Conservation (phyloP, 2,888 invertebrate species). For the Nomada ferruginata region DNA sequence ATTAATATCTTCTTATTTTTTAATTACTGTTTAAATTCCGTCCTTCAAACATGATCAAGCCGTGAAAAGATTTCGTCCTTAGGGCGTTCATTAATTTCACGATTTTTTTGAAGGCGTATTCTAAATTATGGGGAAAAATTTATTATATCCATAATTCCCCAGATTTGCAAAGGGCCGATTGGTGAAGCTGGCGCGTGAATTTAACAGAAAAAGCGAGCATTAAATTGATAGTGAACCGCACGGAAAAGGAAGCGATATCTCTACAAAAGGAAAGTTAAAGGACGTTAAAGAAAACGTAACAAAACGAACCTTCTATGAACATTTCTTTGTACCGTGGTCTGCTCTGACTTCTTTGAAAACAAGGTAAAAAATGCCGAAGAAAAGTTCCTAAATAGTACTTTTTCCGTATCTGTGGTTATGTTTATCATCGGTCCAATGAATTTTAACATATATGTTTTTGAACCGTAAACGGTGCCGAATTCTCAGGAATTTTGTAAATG, state of each 20-base stretch:
- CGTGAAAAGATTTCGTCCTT: neutral
- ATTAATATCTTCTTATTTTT: too few relatives aligned
- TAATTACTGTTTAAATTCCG: neutral
- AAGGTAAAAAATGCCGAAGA: conserved; percentile 34
- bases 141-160: neutral
- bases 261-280: conserved; percentile 31
- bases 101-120: conserved; percentile 8
- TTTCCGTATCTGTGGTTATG: conserved; percentile 35
- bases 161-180: conserved; percentile 6
- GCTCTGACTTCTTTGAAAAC: conserved; percentile 22
- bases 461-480: conserved; percentile 29
- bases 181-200: neutral
- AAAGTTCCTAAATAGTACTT: conserved; percentile 24
- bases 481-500: conserved; percentile 53
- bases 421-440: conserved; percentile 13
- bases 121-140: neutral
- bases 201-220: neutral
- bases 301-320: conserved; percentile 38
- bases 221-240: conserved; percentile 10
- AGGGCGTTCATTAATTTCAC: neutral
- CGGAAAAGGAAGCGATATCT: conserved; percentile 21
- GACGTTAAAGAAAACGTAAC: conserved; percentile 36
- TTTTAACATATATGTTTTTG: conserved; percentile 38
- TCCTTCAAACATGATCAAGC: neutral
- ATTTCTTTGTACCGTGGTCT: conserved; percentile 29